Percentiles rank a stretch among this genome's conserved stretches.
Conservation (phyloP, 2,888 invertebrate species). For the Panzeria rudis region DNA sequence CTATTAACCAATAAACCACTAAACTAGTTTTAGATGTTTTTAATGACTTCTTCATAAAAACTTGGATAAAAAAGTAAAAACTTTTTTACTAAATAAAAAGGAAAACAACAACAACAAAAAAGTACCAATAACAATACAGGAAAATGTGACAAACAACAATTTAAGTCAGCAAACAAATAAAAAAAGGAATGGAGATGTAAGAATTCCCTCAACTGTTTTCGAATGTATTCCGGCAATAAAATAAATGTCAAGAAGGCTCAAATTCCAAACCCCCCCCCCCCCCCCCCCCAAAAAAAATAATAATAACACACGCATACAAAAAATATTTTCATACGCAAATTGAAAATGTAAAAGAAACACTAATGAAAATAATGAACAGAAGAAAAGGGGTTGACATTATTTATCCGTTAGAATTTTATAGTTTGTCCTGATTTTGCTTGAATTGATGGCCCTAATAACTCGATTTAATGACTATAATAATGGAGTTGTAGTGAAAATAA, state of each 20-base stretch:
- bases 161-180: constrained; percentile 66
- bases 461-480: constrained; percentile 79
- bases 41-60: constrained; percentile 56
- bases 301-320: constrained; percentile 17
- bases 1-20: constrained; percentile 70
- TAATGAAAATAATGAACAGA: constrained; percentile 37
- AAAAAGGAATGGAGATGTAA: constrained; percentile 40
- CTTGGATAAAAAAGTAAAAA: constrained; percentile 26
- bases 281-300: not conserved
- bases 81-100: constrained; percentile 13
- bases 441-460: constrained; percentile 80
- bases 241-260: constrained; percentile 39
- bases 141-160: constrained; percentile 74
- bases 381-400: constrained; percentile 67
- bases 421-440: constrained; percentile 80
- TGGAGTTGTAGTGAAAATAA: constrained; percentile 65
- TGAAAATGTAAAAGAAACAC: constrained; percentile 21
- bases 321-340: constrained; percentile 49
- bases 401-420: constrained; percentile 78
- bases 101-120: not conserved
- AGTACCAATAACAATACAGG: constrained; percentile 68
- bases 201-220: constrained; percentile 63
- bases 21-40: constrained; percentile 64
- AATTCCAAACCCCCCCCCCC: constrained; percentile 4
- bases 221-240: constrained; percentile 62